Evolutionary conservation across 2,888 invertebrate species (phyloP).

Genomic region (Caenorhabditis afra): DNA sequence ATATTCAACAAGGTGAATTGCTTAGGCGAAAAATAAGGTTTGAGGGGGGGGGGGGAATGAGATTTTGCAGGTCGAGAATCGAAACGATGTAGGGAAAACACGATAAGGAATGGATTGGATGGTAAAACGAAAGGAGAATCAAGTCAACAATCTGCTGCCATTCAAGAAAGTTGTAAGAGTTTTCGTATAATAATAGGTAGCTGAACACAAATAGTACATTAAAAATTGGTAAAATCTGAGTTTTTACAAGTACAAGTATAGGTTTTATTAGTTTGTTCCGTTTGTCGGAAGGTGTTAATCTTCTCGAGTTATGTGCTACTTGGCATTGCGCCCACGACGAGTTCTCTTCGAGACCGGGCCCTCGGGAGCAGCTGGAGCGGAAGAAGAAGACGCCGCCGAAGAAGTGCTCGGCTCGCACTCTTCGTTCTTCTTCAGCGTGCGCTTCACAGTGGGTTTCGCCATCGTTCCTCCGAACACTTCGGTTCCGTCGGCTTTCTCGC

Average conservation of each 20-base stretch:
- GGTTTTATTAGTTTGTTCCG: neutral
- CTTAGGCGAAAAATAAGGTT: neutral
- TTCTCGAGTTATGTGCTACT: neutral
- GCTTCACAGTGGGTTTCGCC: conserved; percentile 28
- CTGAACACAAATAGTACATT: too few relatives aligned
- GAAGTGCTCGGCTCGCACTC: conserved; percentile 19
- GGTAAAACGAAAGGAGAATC: too few relatives aligned
- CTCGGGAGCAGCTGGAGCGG: neutral
- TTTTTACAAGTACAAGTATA: too few relatives aligned
- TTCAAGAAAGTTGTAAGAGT: too few relatives aligned
- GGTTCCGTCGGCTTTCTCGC: neutral
- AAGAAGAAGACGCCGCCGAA: neutral
- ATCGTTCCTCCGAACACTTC: conserved; percentile 30
- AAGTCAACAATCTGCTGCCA: too few relatives aligned
- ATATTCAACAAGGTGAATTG: neutral
- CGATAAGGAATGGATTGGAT: too few relatives aligned
- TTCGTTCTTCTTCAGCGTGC: neutral
- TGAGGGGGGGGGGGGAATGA: neutral
- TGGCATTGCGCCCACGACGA: conserved; percentile 19
- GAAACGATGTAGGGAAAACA: neutral
- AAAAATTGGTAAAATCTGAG: too few relatives aligned
- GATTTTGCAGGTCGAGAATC: neutral
- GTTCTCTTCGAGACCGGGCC: conserved; percentile 33
- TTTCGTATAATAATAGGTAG: too few relatives aligned
- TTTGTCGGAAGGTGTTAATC: neutral